Percentiles rank a stretch among this genome's conserved stretches.
Conservation (phyloP, 2,888 invertebrate genomes). For the Nebria salina region DNA sequence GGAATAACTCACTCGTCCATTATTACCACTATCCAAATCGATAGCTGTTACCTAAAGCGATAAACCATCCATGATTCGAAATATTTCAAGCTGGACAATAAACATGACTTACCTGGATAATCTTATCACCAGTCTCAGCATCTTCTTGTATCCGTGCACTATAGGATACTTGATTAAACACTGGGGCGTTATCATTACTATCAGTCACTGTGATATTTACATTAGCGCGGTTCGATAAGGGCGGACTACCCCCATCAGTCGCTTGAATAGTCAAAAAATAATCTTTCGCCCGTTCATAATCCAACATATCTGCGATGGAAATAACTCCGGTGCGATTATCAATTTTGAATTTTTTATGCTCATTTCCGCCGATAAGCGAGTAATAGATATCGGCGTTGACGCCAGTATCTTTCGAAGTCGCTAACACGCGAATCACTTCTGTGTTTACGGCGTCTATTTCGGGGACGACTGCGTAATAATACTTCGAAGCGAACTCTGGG, state of each 20-base stretch:
- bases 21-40: conserved; percentile 84
- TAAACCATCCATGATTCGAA: background rate
- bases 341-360: conserved; percentile 84
- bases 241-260: conserved; percentile 87
- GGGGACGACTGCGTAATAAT: conserved; percentile 79
- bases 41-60: conserved; percentile 73
- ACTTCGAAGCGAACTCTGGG: conserved; percentile 88
- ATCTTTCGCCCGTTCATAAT: conserved; percentile 86
- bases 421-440: conserved; percentile 84
- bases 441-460: conserved; percentile 83
- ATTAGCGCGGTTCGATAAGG: conserved; percentile 87
- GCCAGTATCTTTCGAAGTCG: conserved; percentile 92
- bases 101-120: conserved; percentile 70
- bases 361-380: conserved; percentile 87
- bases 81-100: background rate
- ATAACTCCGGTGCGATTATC: conserved; percentile 80
- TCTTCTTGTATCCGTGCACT: conserved; percentile 83
- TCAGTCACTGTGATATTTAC: conserved; percentile 87
- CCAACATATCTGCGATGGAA: conserved; percentile 79
- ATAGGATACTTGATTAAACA: conserved; percentile 81
- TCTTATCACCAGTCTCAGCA: conserved; percentile 74
- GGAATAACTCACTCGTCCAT: conserved; percentile 81
- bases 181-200: conserved; percentile 88
- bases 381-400: conserved; percentile 93
- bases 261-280: conserved; percentile 92